Conservation (phyloP, 2,113 vertebrate species). For the Tragulus kanchil region DNA sequence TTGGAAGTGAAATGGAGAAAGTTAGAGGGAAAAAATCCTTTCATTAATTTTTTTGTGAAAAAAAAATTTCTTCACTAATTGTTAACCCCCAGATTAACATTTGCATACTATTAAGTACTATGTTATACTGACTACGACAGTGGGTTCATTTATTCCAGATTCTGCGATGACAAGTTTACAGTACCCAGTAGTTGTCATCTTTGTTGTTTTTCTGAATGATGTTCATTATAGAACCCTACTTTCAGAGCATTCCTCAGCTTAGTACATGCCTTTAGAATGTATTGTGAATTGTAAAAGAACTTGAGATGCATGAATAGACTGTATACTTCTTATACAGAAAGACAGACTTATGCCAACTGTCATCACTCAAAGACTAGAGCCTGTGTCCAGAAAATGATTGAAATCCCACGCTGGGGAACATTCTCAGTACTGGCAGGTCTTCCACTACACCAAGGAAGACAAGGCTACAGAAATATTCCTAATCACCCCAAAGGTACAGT, state of each 20-base stretch:
- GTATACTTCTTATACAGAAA: background rate
- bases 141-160: background rate
- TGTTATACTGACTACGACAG: background rate
- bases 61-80: background rate
- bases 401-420: background rate
- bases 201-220: background rate
- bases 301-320: background rate
- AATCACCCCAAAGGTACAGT: background rate
- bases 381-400: background rate
- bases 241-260: background rate
- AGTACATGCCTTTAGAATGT: background rate
- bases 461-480: background rate
- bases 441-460: background rate
- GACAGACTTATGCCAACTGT: background rate
- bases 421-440: background rate
- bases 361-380: slow-evolving; percentile 3
- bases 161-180: background rate
- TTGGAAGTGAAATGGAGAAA: background rate
- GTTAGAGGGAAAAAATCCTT: background rate
- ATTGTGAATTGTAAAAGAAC: background rate
- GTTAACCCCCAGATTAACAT: background rate
- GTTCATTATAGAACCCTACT: background rate
- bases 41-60: background rate
- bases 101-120: background rate
- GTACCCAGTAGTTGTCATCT: background rate